Percentiles rank a stretch among this genome's conserved stretches.
phyloP scores from a whole-genome alignment of 2,113 vertebrate species.

The Microtus ochrogaster region DNA sequence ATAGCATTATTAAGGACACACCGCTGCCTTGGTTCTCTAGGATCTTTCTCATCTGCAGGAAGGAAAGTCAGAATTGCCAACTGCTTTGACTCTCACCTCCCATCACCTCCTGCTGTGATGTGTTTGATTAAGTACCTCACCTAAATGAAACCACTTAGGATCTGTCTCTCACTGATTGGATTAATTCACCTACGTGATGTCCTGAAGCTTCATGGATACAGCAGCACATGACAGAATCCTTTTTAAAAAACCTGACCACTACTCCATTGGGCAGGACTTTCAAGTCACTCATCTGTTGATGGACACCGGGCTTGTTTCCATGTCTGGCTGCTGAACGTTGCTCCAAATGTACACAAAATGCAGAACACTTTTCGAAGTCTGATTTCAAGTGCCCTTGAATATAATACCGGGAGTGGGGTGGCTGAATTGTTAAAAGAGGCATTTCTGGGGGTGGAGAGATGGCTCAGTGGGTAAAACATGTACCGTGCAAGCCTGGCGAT shows the following conservation, averaged over 20 bases:
- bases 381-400: neutral
- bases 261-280: neutral
- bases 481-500: neutral
- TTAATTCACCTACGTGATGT: neutral
- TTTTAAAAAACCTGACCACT: neutral
- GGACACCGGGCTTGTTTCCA: neutral
- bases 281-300: neutral
- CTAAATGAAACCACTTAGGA: neutral
- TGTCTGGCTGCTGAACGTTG: neutral
- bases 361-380: neutral
- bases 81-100: neutral
- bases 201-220: neutral
- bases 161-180: neutral
- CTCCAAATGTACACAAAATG: neutral
- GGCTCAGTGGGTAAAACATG: neutral
- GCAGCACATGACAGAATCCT: neutral
- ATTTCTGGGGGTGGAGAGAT: neutral
- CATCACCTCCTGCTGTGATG: neutral
- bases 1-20: neutral
- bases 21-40: neutral
- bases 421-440: neutral
- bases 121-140: neutral
- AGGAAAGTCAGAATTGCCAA: neutral
- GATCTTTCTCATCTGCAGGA: neutral
- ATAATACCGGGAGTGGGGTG: neutral